These are phyloP conservation scores for Salmo trutta DNA, from an alignment of 2,797 vertebrate species.

Conservation along the genomic window DNA sequence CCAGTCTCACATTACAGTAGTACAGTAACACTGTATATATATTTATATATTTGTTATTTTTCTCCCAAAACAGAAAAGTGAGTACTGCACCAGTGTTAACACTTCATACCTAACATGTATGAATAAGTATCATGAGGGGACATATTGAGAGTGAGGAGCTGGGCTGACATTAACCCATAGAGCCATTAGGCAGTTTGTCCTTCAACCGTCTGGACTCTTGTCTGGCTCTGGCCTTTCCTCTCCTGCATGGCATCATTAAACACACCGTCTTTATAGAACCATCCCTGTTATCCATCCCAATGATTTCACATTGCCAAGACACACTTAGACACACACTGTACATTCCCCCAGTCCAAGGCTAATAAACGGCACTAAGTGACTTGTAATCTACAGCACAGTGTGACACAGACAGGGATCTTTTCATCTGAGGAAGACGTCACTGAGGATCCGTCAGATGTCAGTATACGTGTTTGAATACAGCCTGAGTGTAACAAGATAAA, in stretches of 20 bases:
- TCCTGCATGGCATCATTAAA: slow-evolving; percentile 46
- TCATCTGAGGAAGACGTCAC: too few relatives aligned
- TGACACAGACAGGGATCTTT: too few relatives aligned
- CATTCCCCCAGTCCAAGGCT: not conserved
- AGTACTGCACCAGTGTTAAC: not conserved
- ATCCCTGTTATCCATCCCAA: slow-evolving; percentile 13
- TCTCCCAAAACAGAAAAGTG: not conserved
- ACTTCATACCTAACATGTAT: slow-evolving; percentile 38
- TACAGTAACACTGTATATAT: not conserved
- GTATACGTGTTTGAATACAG: too few relatives aligned
- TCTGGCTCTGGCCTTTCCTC: slow-evolving; percentile 27
- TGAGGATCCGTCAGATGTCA: too few relatives aligned
- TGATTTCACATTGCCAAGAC: not conserved
- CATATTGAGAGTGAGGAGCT: slow-evolving; percentile 29
- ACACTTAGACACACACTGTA: not conserved
- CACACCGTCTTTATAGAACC: slow-evolving; percentile 43
- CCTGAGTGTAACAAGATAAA: too few relatives aligned
- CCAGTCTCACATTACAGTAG: not conserved
- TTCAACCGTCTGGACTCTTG: slow-evolving; percentile 22
- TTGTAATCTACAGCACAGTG: too few relatives aligned
- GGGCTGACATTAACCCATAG: slow-evolving; percentile 33
- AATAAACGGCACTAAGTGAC: too few relatives aligned
- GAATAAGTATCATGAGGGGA: slow-evolving; percentile 47
- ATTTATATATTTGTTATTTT: too few relatives aligned
- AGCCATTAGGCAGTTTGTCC: slow-evolving; percentile 33